Evolutionary conservation across 2,888 invertebrate genomes (phyloP), one percentile per base, ranked within the genome.

Genomic region (Iphiclides podalirius): DNA sequence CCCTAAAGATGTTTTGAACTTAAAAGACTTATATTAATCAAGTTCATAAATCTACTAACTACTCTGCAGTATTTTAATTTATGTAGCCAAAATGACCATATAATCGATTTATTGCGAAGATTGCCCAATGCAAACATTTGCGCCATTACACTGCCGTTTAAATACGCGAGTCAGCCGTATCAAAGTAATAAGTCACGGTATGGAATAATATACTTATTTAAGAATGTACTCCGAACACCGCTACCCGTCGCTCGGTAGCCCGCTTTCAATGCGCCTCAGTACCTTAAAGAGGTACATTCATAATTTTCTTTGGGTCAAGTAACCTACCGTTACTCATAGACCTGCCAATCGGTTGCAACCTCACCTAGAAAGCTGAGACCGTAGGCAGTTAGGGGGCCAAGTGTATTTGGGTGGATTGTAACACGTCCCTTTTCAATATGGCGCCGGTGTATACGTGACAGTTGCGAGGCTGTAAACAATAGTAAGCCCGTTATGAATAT

Each of bases 281-380:
- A 65, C 58, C 57, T 55, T 47, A 37, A 53, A 54, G 53, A 53
- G 52, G 54, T 53, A 78, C 72, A 75, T 79, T 79, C 77, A 82
- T 79, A 79, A 82, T 83, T 82, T 80, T 82, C 78, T 82, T 72
- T 83, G 72, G 82, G 81, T 81, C 81, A 83, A 63, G 74, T 73
- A 75, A 73, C 76, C 59, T 55, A 64, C 84, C 79, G 78, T 20
- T 57, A 31, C 68, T 70, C 17, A 14, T 26, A 59, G 81, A 76
- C 56, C 80, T 53, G 55, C 57, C 49, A 63, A 39, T 43, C 63
- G 55, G 59, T 69, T 63, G 66, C 52, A 1, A 36, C 17, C 17
- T 41, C 52, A 54, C 42, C 55, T 52, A 55, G 59, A 58, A 61
- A 52, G 55, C 53, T 50, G 55, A 48, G 50, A 17, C 50, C 55